Base-by-base conservation (phyloP, 2,888 invertebrate species). In the Shargacucullia verbasci region DNA sequence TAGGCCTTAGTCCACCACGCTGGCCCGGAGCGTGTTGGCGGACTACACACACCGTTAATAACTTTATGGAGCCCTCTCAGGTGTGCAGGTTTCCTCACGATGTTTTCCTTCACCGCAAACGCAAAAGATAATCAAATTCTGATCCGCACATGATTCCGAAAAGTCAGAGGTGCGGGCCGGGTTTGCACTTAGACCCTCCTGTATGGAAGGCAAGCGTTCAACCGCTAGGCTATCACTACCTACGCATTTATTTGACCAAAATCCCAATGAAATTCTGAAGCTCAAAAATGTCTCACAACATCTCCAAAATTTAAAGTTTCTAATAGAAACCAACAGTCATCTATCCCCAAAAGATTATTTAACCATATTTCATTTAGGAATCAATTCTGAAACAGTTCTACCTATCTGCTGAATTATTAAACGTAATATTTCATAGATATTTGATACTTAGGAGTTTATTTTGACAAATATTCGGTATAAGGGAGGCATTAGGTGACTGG, bases 401-500 rank as follows among this genome's bases (percentile, higher is more conserved):
- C 38, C 49, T 38, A 49, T 35, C 49, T 50, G 46, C 47, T 72
- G 62, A 67, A 67, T 72, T 62, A 70, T 70, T 53, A 13, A 67
- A 33, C 10, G 41, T 12, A 43, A 59, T 14, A 55, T 49, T 55
- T 48, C 45, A 15, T 40, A 43, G 41, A 66, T 56, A 59, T 54
- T 52, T 12, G 6, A 14, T 39, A 13, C 12, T 43, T 35, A 27
- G 39, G 44, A 57, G 48, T 50, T 50, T 68, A 68, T 60, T 70
- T 59, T 68, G 62, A 68, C 57, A 63, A 72, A 68, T 68, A 64
- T 58, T 50, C 59, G 34, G 49, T 67, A 56, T 53, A 72, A 52
- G 45, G 27, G 20, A 25, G 46, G 34, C 20, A 63, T 60, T 64
- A 61, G 59, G 33, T 15, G 41, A 13, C 27, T 29, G 62, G 41